A percentile compares a stretch with the other conserved stretches of the same genome.
These are phyloP conservation scores for Ancistrus triradiatus DNA, from an alignment of 2,113 vertebrate species.

Conservation along the genomic window DNA sequence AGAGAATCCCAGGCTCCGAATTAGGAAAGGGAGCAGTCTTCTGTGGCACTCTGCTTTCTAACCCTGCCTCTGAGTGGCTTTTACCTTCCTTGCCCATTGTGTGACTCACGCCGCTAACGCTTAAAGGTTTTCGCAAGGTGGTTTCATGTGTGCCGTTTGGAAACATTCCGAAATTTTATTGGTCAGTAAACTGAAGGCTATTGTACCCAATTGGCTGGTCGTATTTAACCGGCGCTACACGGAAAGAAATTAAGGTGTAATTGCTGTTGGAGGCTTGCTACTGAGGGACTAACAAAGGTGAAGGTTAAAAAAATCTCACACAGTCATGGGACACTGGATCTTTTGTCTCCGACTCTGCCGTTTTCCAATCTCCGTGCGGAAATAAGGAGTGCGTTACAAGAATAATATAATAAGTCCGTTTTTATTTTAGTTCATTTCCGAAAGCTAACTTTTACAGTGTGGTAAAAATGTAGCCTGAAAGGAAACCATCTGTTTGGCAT, in stretches of 20 bases:
- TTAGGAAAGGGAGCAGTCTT: too few relatives aligned
- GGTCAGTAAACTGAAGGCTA: constrained; percentile 67
- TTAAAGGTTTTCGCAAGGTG: constrained; percentile 59
- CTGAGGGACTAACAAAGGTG: constrained; percentile 52
- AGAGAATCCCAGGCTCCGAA: neutral
- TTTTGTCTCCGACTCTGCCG: constrained; percentile 51
- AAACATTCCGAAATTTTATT: constrained; percentile 64
- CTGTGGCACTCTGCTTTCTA: too few relatives aligned
- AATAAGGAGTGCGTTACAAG: constrained; percentile 56
- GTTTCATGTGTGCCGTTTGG: constrained; percentile 59
- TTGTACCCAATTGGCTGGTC: constrained; percentile 60
- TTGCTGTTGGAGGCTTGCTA: constrained; percentile 51
- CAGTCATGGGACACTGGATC: constrained; percentile 52
- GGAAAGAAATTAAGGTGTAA: constrained; percentile 57
- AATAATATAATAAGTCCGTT: constrained; percentile 60
- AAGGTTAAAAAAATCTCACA: constrained; percentile 42
- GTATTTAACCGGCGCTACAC: constrained; percentile 48
- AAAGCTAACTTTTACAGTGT: constrained; percentile 62
- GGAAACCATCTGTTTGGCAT: constrained; percentile 69
- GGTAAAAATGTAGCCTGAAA: constrained; percentile 63
- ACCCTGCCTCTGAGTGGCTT: neutral
- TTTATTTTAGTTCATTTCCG: constrained; percentile 66
- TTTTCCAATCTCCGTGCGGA: constrained; percentile 56
- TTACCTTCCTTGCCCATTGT: constrained; percentile 44
- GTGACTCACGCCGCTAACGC: constrained; percentile 50